Evolutionary conservation across 2,888 invertebrate genomes (phyloP), one percentile per base, ranked within the genome.

Genomic region (Dilophus febrilis): DNA sequence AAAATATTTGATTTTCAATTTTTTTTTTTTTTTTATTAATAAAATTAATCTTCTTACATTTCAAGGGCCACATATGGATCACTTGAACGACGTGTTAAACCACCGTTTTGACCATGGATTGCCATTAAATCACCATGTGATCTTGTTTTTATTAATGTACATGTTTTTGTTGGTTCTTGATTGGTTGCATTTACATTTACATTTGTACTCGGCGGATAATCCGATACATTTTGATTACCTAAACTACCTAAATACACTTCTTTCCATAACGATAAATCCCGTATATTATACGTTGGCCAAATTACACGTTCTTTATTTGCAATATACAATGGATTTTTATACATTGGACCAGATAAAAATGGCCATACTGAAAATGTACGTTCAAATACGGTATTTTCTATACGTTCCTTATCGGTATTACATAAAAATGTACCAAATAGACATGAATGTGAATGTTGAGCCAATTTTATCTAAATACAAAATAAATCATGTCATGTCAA

Each of bases 361-460:
- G 77, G 76, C 94, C 94, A 95, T 40, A 92, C 83, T 14, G 85
- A 83, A 57, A 84, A 83, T 4, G 81, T 76, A 48, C 72, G 68
- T 45, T 77, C 78, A 38, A 66, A 64, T 44, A 77, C 72, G 40
- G 77, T 71, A 46, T 71, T 63, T 42, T 71, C 71, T 37, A 63
- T 58, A 30, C 87, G 73, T 61, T 86, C 85, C 50, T 77, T 75
- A 38, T 72, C 65, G 31, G 79, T 74, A 70, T 95, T 94, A 65
- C 87, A 91, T 48, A 95, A 71, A 70, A 97, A 97, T 50, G 92
- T 94, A 49, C 95, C 95, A 67, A 92, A 97, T 56, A 97, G 72
- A 63, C 91, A 88, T 44, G 95, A 92, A 64, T 94, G 90, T 37
- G 84, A 81, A 66, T 97, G 97, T 49, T 92, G 90, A 3, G 83